Base-by-base conservation (phyloP, 1,140 invertebrate species). In the Drosophila ohnishii region DNA sequence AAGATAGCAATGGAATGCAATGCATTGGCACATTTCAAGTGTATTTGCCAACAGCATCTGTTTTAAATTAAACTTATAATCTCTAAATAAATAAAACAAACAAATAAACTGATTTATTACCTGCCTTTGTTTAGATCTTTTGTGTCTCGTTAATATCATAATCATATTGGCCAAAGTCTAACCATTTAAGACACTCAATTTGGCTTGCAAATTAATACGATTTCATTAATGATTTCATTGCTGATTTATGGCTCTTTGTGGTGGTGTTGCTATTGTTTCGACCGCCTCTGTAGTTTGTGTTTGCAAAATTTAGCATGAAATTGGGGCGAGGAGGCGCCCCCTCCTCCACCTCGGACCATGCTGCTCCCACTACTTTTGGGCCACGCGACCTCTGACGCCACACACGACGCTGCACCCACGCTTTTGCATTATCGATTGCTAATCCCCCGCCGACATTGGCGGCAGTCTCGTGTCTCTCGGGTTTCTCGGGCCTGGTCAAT, bases 391-490 rank as follows among this genome's bases (percentile, higher is more conserved):
- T 76, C 72, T 75, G 73, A 75, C 72, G 73, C 72, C 62, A 60
- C 39, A 53, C 30, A 22, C 11, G 22, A 2, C 47, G 47, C 47
- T 75, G 72, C 62, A 66, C 61, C 72, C 61, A 66, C 73, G 73
- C 73, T 42, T 48, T 67, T 71, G 78, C 66, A 70, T 65, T 84
- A 80, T 84, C 73, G 80, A 84, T 84, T 84, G 66, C 58, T 50
- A 56, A 67, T 76, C 45, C 62, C 37, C 61, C 51, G 62, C 47
- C 51, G 63, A 57, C 61, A 65, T 75, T 51, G 60, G 35, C 40
- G 42, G 5, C 57, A n/a, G 72, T 75, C 72, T 75, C 60, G 72
- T 75, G 60, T 65, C 19, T 28, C 42, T 19, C 42, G 50, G 28
- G 48, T 50, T 32, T 16, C 48, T 50, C 14, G 25, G 47, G 40